Percentiles rank a stretch among this genome's conserved stretches.
Conservation (phyloP, 2,113 vertebrate species). For the Tursiops truncatus region DNA sequence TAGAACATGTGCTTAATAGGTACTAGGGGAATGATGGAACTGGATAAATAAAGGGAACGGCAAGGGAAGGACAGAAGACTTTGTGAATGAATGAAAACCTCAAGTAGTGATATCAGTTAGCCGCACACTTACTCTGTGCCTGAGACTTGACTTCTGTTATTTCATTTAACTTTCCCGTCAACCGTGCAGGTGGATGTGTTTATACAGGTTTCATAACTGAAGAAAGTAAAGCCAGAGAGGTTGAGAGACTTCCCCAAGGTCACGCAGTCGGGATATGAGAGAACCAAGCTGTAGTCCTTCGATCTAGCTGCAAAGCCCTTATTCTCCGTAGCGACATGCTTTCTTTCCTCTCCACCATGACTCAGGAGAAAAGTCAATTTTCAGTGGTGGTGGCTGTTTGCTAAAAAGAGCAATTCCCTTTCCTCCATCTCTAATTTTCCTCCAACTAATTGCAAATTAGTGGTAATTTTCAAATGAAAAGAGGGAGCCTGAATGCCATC, state of each 20-base stretch:
- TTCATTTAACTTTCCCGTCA: background rate
- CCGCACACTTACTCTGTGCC: background rate
- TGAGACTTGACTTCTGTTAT: background rate
- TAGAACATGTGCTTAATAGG: background rate
- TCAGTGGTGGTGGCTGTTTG: constrained; percentile 54
- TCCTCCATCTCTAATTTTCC: constrained; percentile 69
- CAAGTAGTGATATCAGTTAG: background rate
- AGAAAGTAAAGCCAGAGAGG: background rate
- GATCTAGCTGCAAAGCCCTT: background rate
- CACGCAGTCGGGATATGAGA: background rate
- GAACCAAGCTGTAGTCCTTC: background rate
- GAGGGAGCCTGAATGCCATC: constrained; percentile 58
- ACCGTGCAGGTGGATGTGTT: background rate
- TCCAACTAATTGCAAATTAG: constrained; percentile 78
- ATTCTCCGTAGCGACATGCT: background rate
- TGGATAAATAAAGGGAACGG: background rate
- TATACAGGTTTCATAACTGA: background rate
- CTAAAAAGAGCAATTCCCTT: constrained; percentile 74
- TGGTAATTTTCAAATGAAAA: constrained; percentile 76
- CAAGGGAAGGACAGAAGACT: background rate
- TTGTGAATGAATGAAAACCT: background rate
- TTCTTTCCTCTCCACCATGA: constrained; percentile 1
- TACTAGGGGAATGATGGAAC: background rate
- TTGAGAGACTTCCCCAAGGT: background rate
- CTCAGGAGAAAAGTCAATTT: constrained; percentile 61